A percentile compares a stretch with the other conserved stretches of the same genome.
phyloP scores from a whole-genome alignment of 2,797 vertebrate species.

The Oryzias sinensis region DNA sequence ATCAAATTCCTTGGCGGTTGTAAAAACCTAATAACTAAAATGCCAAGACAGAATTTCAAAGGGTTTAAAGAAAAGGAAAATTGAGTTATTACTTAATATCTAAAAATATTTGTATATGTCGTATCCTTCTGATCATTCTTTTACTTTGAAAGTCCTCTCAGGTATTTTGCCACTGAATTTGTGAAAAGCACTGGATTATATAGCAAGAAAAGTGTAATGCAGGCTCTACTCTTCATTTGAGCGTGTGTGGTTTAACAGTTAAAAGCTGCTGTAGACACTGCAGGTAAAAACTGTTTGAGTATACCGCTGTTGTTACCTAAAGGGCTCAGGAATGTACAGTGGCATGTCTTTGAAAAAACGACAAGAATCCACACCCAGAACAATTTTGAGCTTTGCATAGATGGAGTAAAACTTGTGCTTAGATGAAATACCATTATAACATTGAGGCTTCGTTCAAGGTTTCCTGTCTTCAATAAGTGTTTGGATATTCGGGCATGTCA shows the following conservation, averaged over 20 bases:
- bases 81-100: conserved; percentile 10
- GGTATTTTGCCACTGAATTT: conserved; percentile 5
- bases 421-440: conserved; percentile 1
- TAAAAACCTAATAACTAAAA: conserved; percentile 46
- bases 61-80: conserved; percentile 16
- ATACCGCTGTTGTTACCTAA: neutral
- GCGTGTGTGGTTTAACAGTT: neutral
- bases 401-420: neutral
- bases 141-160: neutral
- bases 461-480: neutral
- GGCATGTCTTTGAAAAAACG: conserved; percentile 1
- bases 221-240: neutral
- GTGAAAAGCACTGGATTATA: conserved; percentile 4
- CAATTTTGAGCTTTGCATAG: neutral
- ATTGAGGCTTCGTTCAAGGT: neutral
- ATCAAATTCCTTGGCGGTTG: conserved; percentile 40
- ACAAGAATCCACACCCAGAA: neutral
- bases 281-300: neutral
- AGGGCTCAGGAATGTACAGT: conserved; percentile 2
- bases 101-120: conserved; percentile 5
- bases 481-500: neutral
- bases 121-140: conserved; percentile 12
- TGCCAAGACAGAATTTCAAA: conserved; percentile 26
- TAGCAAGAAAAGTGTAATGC: conserved; percentile 2
- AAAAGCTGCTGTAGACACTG: neutral